phyloP scores from a whole-genome alignment of 2,797 vertebrate genomes.

The Pteronotus mesoamericanus region DNA sequence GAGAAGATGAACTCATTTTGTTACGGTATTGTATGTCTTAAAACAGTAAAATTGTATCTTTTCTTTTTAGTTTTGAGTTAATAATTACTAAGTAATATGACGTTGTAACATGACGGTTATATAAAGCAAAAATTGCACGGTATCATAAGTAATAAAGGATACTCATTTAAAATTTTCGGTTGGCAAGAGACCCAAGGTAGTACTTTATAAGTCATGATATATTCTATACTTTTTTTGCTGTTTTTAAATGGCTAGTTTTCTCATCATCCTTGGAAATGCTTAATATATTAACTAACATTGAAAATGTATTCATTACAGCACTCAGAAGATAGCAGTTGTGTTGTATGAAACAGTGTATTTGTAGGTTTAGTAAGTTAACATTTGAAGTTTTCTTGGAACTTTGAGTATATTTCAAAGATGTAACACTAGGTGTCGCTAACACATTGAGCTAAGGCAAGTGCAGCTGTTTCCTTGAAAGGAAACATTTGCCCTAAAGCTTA shows the following conservation, averaged over 20 bases:
- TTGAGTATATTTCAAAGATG: slow-evolving; percentile 22
- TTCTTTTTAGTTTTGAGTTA: background rate
- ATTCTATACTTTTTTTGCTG: background rate
- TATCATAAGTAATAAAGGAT: background rate
- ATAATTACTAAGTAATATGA: background rate
- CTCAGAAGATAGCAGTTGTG: background rate
- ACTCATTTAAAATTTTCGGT: background rate
- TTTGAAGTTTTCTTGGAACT: background rate
- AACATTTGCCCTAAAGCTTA: slow-evolving; percentile 41
- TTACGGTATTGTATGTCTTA: background rate
- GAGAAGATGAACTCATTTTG: background rate
- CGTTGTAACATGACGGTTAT: background rate
- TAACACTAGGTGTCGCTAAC: slow-evolving; percentile 80
- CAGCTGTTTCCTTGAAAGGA: background rate
- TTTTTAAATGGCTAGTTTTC: background rate
- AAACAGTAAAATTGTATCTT: background rate
- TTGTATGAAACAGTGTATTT: background rate
- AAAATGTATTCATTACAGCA: background rate
- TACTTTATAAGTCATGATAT: background rate
- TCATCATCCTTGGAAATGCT: background rate
- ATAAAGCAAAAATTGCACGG: background rate
- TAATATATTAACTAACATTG: background rate
- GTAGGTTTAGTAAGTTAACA: background rate
- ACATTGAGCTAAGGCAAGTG: slow-evolving; percentile 58
- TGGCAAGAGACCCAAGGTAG: background rate